Evolutionary conservation across 2,113 vertebrate genomes (phyloP).

Genomic region (Heloderma charlesbogerti): DNA sequence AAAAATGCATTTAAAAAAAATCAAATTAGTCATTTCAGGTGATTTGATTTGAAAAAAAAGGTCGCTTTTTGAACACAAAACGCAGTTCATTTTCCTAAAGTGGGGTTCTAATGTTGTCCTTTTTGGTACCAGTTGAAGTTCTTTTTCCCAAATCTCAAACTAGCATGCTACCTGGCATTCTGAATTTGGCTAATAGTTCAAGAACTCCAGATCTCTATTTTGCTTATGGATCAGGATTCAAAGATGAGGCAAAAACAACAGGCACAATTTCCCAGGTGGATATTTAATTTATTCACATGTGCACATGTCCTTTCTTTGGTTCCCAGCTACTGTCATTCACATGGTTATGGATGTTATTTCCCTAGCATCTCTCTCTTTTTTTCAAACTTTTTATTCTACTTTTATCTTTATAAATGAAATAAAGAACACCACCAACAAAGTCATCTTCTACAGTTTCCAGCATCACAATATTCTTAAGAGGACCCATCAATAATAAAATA

Average conservation of each 20-base stretch:
- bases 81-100: neutral
- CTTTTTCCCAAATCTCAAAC: too few relatives aligned
- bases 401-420: too few relatives aligned
- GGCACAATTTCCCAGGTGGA: neutral
- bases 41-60: neutral
- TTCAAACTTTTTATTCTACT: too few relatives aligned
- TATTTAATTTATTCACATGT: neutral
- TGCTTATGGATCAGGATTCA: neutral
- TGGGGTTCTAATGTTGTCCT: too few relatives aligned
- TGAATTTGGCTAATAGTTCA: neutral
- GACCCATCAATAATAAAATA: too few relatives aligned
- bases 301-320: neutral
- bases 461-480: too few relatives aligned
- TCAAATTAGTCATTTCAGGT: neutral
- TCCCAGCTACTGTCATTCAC: neutral
- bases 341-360: neutral
- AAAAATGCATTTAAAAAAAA: neutral
- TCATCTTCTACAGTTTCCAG: too few relatives aligned
- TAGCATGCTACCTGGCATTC: neutral
- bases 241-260: neutral
- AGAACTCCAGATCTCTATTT: neutral
- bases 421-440: too few relatives aligned
- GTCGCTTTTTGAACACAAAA: neutral
- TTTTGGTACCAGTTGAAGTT: too few relatives aligned
- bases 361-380: neutral